These are phyloP conservation scores for Rhaphigaster nebulosa DNA, from an alignment of 2,888 invertebrate species.

Conservation along the genomic window DNA sequence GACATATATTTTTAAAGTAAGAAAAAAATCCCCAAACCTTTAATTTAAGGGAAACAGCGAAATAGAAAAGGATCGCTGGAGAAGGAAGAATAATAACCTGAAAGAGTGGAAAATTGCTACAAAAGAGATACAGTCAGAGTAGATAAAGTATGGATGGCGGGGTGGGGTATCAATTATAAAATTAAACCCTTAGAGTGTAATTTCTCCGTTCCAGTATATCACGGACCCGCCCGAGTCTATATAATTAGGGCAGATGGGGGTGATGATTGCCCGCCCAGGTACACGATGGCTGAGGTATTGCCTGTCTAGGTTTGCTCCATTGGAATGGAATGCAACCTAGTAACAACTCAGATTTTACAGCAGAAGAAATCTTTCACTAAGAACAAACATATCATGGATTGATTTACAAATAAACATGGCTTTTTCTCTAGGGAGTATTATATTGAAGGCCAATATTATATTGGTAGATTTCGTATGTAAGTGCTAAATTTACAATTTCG, in stretches of 20 bases:
- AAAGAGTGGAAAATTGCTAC: not conserved
- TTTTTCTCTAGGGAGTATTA: no score
- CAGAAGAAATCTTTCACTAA: no score
- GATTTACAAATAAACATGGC: not conserved
- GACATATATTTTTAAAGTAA: not conserved
- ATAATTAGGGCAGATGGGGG: constrained; percentile 41
- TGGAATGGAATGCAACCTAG: not conserved
- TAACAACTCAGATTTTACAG: not conserved
- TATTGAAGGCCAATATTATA: no score
- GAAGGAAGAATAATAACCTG: not conserved
- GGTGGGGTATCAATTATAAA: constrained; percentile 40
- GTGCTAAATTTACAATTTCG: no score
- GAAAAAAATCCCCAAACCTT: not conserved
- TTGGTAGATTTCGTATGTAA: no score
- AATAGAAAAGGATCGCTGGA: not conserved
- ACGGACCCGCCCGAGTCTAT: constrained; percentile 3
- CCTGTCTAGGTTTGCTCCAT: not conserved
- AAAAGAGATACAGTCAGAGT: not conserved
- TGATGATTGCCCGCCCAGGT: constrained; percentile 6
- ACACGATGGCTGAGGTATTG: not conserved
- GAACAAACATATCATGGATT: not conserved
- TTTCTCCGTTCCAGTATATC: constrained; percentile 46
- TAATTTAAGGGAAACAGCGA: not conserved
- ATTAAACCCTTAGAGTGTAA: constrained; percentile 15
- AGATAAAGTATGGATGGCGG: constrained; percentile 26